Base-by-base conservation (phyloP, 2,888 invertebrate genomes). In the Caenorhabditis afra region DNA sequence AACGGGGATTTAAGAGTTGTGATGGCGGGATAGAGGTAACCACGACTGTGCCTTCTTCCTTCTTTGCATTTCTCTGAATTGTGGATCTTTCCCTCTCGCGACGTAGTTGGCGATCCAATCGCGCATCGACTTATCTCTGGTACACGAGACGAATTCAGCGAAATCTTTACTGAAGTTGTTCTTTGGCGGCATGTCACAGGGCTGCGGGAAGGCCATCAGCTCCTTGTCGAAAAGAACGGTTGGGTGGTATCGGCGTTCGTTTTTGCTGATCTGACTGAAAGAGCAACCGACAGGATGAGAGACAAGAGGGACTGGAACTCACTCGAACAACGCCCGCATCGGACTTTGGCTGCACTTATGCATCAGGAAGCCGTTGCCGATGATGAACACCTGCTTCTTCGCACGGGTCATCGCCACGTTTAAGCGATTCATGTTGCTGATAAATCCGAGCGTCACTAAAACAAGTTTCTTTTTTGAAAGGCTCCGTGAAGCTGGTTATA, bases 401-500 rank as follows among this genome's bases (percentile, higher is more conserved):
- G 66, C 66, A 41, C 78, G 18, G 1, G 78, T 78, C 11, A 78
- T 37, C 5, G 65, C 78, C 8, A 78, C 78, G 45, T 78, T 78
- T 0, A 78, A 41, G 3, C 78, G 65, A 3, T 65, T 49, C 2
- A 52, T 5, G 12, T 78, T 61, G 0, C 12, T 4, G 7, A 78
- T 47, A 37, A 78, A 78, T 8, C 73, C 73, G 7, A 73, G 14
- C 3, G 18, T 44, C 4, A 41, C 65, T 71, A 49, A 49, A 62
- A 71, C n/a, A n/a, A n/a, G n/a, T n/a, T n/a, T n/a, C n/a, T n/a
- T n/a, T n/a, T n/a, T n/a, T n/a, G n/a, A n/a, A n/a, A n/a, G n/a
- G n/a, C n/a, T n/a, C n/a, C n/a, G n/a, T n/a, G n/a, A 47, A 29
- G n/a, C 29, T 12, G 29, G 10, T 29, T 20, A 61, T 10, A 22